Evolutionary conservation across 1,140 invertebrate genomes (phyloP).

Genomic region (Hylyphantes graminicola): DNA sequence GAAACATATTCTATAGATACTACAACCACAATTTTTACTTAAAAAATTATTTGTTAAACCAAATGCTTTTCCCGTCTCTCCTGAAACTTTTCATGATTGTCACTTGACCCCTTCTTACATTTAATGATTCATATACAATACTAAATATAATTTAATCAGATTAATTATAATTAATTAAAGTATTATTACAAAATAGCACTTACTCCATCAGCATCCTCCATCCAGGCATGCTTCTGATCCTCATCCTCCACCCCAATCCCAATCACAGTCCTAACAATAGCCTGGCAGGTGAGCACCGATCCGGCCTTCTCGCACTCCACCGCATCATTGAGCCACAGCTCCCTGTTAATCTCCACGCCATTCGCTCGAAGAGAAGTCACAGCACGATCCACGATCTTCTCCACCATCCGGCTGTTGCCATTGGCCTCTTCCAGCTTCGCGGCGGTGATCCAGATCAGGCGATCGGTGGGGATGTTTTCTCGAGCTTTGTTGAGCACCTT

Average conservation of each 20-base stretch:
- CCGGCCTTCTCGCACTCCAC: conserved; percentile 97
- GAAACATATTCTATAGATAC: too few relatives aligned
- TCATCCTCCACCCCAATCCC: conserved; percentile 95
- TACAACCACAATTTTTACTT: too few relatives aligned
- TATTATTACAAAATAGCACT: conserved; percentile 65
- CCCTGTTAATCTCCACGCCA: conserved; percentile 98
- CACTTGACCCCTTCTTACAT: too few relatives aligned
- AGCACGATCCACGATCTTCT: conserved; percentile 92
- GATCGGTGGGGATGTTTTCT: conserved; percentile 98
- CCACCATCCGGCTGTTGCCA: conserved; percentile 94
- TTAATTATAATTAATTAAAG: background rate
- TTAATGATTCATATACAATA: too few relatives aligned
- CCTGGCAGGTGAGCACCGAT: conserved; percentile 92
- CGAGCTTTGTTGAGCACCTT: conserved; percentile 97
- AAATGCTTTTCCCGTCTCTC: too few relatives aligned
- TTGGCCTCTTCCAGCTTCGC: conserved; percentile 98
- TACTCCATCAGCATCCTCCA: conserved; percentile 97
- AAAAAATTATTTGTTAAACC: too few relatives aligned
- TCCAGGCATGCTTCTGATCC: conserved; percentile 98
- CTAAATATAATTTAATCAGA: too few relatives aligned
- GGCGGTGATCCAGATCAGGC: conserved; percentile 97
- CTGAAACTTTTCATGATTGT: too few relatives aligned
- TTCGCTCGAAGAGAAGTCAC: conserved; percentile 86
- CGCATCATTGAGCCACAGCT: conserved; percentile 99
- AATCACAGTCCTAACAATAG: conserved; percentile 93